Evolutionary conservation across 92 coral and sea anemone genomes (phyloP), one percentile per base, ranked within the genome.

Genomic region (Zoanthus solanderi): DNA sequence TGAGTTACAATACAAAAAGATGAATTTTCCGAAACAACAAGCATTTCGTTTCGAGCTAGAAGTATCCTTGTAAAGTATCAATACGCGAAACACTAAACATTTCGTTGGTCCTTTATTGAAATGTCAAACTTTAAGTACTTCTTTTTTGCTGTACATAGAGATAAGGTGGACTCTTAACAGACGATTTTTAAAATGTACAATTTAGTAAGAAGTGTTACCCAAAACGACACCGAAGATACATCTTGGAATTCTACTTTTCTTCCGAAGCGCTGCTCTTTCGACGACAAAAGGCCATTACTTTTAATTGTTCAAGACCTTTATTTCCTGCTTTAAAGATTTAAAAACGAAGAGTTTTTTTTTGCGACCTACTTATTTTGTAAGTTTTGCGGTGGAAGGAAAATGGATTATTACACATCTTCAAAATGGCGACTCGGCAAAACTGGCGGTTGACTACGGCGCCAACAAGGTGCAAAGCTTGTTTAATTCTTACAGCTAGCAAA

Each of bases 361-460:
- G 75, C 75, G 85, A 66, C 85, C 66, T 66, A 73, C 85, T 81
- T 73, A 81, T 23, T 81, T 81, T 81, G 46, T 34, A 67, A 81
- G 28, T 57, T 71, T 81, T 81, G 85, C 75, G 85, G 89, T 91
- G 89, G 89, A 84, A 68, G 42, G 72, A 78, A 76, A 87, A 91
- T 57, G 98, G 98, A 95, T 95, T 95, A 95, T 91, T 44, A 93
- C 96, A 93, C 98, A 16, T 93, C 87, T 92, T 93, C 90, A 89
- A 87, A 67, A 93, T 93, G 98, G 98, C 94, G 92, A 61, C 90
- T 32, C 75, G 85, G 75, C 79, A 88, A 65, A 65, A 67, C 83
- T 78, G 50, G 56, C 56, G 56, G 68, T 75, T 65, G 83, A 61
- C 90, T 77, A 72, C 83, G 90, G 90, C 90, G 90, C 90, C 90